Evolutionary conservation across 2,113 vertebrate genomes (phyloP), one percentile per base, ranked within the genome.

Genomic region (human): DNA sequence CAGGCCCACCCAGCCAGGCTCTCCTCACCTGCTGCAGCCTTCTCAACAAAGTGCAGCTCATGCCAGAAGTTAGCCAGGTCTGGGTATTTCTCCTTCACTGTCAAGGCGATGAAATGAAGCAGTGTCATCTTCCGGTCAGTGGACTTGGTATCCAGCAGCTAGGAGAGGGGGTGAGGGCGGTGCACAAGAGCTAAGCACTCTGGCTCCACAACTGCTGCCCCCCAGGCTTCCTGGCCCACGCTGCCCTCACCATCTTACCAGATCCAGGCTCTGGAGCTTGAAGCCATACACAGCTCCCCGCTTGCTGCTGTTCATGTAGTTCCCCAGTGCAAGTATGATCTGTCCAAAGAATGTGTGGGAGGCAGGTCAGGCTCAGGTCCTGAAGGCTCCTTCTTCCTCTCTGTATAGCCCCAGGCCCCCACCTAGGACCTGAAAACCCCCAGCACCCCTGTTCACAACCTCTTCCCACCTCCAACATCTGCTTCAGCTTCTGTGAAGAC

Each of bases 221-320:
- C 12, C 35, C 50, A 18, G 72, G 72, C 50, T 83, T 55, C 84
- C 86, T 22, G 85, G 80, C 72, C 45, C 9, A 0, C 8, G 75
- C 8, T 2, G 20, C 35, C 64, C 52, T 38, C 20, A 0, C 66
- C 86, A 8, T 68, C 98, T 97, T 97, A 99, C 99, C 98, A 99
- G 97, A 90, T 99, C 99, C 93, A 99, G 98, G 98, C 99, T 99
- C 98, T 99, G 99, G 50, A 99, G 98, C 97, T 99, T 99, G 97
- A 99, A 99, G 86, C 99, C 99, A 2, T 99, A 99, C 93, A 99
- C 99, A 0, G 99, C 99, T 0, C 99, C 99, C 35, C 99, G 99
- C 98, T 99, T 99, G 98, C 99, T 99, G 98, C 99, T 99, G 98
- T 99, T 99, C 99, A 99, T 99, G 98, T 99, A 99, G 98, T 99